Evolutionary conservation across 2,113 vertebrate species (phyloP).

Genomic region (Gavialis gangeticus): DNA sequence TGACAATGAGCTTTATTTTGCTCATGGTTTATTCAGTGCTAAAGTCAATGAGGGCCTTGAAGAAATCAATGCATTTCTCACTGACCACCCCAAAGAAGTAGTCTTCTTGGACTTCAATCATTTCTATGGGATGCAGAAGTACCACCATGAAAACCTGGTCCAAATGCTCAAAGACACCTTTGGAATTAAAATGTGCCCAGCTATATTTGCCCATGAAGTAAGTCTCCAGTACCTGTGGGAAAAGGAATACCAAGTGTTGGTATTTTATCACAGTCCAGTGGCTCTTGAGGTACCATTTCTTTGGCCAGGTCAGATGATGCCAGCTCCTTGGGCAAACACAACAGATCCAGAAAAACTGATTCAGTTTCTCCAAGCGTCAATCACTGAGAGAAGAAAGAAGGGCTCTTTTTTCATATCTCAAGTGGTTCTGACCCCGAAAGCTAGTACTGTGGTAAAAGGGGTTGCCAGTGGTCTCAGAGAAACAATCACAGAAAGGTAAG

Average conservation of each 20-base stretch:
- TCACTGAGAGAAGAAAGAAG: constrained; percentile 95
- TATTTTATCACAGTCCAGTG: constrained; percentile 97
- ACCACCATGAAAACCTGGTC: constrained; percentile 96
- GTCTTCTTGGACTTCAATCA: constrained; percentile 99
- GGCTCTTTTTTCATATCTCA: constrained; percentile 98
- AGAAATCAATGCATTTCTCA: constrained; percentile 93
- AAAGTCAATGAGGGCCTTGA: constrained; percentile 96
- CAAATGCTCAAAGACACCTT: constrained; percentile 95
- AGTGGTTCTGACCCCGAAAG: constrained; percentile 97
- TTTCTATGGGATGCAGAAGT: constrained; percentile 98
- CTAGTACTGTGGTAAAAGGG: constrained; percentile 97
- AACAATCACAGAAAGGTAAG: constrained; percentile 96
- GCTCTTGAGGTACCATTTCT: constrained; percentile 95
- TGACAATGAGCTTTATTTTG: constrained; percentile 96
- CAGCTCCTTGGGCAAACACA: constrained; percentile 96
- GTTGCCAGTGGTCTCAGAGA: constrained; percentile 97
- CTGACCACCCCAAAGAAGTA: constrained; percentile 90
- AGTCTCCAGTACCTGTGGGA: constrained; percentile 96
- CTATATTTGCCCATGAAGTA: constrained; percentile 96
- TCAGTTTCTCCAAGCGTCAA: constrained; percentile 94
- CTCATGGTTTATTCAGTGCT: constrained; percentile 98
- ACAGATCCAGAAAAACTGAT: constrained; percentile 97
- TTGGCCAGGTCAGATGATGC: constrained; percentile 99
- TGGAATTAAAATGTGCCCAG: constrained; percentile 95
- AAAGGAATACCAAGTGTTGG: constrained; percentile 94